Evolutionary conservation across 2,797 vertebrate species (phyloP).

Genomic region (Atherinosoma microstoma): DNA sequence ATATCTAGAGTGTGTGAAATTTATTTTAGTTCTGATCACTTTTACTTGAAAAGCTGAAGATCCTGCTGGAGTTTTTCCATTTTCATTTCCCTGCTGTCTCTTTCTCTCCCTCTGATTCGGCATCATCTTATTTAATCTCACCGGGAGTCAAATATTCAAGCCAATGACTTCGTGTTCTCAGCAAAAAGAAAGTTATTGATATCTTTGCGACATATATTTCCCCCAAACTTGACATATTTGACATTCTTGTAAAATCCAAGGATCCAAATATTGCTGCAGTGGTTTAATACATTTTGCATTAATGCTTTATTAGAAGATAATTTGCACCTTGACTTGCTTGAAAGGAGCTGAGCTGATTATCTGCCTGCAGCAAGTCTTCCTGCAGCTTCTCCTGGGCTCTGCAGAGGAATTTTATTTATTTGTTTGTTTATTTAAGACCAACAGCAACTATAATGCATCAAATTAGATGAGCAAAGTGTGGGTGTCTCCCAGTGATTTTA

Average conservation of each 20-base stretch:
- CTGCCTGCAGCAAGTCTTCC: not conserved
- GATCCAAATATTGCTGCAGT: no score
- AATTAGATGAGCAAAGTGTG: not conserved
- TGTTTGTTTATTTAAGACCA: slow-evolving; percentile 2
- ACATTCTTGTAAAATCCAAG: not conserved
- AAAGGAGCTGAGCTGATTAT: not conserved
- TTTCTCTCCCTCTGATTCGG: no score
- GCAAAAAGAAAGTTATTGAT: not conserved
- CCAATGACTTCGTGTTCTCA: not conserved
- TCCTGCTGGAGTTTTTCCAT: no score
- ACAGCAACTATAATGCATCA: not conserved
- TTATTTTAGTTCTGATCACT: no score
- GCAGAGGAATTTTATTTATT: not conserved
- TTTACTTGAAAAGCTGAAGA: no score
- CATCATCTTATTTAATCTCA: no score
- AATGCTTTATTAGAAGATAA: no score
- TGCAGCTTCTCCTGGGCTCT: not conserved
- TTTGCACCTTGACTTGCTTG: not conserved
- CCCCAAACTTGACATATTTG: not conserved
- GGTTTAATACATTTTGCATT: no score
- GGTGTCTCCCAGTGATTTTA: slow-evolving; percentile 21
- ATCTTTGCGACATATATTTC: no score
- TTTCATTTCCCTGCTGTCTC: no score
- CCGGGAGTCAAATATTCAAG: not conserved
- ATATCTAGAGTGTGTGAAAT: no score